Percentiles rank a stretch among this genome's conserved stretches.
These are phyloP conservation scores for Lasioglossum zephyrum DNA, from an alignment of 2,888 invertebrate genomes.

Conservation along the genomic window DNA sequence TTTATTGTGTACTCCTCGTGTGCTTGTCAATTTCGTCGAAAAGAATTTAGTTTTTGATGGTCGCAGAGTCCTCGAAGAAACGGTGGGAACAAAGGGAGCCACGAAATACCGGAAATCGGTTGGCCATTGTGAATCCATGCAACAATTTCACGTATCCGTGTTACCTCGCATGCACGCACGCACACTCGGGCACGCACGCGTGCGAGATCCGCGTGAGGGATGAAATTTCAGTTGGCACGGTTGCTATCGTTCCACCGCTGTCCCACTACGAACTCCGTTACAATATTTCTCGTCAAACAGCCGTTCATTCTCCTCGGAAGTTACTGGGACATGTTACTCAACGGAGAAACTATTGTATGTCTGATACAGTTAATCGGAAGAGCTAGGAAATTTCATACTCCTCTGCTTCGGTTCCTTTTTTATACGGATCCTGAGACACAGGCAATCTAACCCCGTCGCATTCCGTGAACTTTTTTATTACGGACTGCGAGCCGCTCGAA, in stretches of 20 bases:
- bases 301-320: conserved; percentile 40
- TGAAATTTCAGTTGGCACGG: conserved; percentile 70
- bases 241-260: conserved; percentile 57
- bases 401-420: background rate
- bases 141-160: conserved; percentile 46
- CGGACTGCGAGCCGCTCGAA: background rate
- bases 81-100: background rate
- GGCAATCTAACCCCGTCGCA: background rate
- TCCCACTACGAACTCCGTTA: conserved; percentile 60
- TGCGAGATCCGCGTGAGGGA: conserved; percentile 37
- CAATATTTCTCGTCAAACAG: conserved; percentile 62
- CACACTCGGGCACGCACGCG: background rate
- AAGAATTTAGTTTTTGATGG: background rate
- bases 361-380: conserved; percentile 29
- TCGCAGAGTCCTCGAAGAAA: background rate
- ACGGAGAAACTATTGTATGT: conserved; percentile 35
- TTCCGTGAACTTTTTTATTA: background rate
- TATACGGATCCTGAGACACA: background rate
- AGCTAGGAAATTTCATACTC: conserved; percentile 22
- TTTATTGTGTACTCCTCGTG: no score
- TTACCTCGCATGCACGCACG: conserved; percentile 23
- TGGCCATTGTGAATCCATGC: conserved; percentile 56
- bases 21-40: background rate
- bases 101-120: conserved; percentile 70
- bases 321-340: conserved; percentile 42